phyloP scores from a whole-genome alignment of 2,113 vertebrate genomes.

The Pipra filicauda region DNA sequence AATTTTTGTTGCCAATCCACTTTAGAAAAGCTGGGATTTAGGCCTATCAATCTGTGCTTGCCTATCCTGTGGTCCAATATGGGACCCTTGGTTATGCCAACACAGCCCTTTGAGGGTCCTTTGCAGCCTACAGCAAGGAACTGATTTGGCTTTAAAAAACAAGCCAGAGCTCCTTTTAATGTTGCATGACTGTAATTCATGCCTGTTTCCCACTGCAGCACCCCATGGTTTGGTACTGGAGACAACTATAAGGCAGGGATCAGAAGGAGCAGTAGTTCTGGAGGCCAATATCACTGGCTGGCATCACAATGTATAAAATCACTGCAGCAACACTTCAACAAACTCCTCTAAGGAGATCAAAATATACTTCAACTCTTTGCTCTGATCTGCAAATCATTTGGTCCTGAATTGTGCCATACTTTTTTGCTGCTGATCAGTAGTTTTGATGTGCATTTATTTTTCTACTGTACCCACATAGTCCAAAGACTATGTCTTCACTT shows the following conservation, averaged over 20 bases:
- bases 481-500: background rate
- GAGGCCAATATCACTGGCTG: too few species aligned
- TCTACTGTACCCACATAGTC: background rate
- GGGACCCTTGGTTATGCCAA: background rate
- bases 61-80: background rate
- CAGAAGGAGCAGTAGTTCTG: background rate
- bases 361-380: background rate
- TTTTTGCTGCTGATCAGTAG: background rate
- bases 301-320: background rate
- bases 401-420: background rate
- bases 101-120: background rate
- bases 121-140: background rate
- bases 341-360: background rate
- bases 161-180: background rate
- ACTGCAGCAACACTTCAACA: background rate
- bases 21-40: background rate
- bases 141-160: background rate
- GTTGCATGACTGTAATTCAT: background rate
- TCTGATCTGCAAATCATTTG: background rate
- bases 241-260: background rate
- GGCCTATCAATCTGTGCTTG: background rate
- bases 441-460: background rate
- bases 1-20: background rate
- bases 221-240: background rate
- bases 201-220: background rate